Evolutionary conservation across 2,888 invertebrate genomes (phyloP).

Genomic region (Tenthredo notha): DNA sequence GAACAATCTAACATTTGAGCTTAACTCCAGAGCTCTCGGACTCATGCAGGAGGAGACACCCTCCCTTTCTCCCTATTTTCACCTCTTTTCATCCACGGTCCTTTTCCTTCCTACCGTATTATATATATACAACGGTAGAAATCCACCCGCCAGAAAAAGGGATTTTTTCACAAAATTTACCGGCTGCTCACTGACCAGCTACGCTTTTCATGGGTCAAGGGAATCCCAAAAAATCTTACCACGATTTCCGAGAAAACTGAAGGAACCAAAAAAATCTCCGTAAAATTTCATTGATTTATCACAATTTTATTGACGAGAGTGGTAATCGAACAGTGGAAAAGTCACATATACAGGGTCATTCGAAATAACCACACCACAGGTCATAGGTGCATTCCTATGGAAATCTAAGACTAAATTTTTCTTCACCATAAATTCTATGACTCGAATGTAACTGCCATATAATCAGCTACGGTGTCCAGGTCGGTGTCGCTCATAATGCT

Average conservation of each 20-base stretch:
- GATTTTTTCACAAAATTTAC: slow-evolving; percentile 36
- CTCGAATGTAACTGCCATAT: no score
- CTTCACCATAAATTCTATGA: no score
- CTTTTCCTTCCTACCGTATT: slow-evolving; percentile 4
- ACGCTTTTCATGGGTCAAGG: slow-evolving; percentile 31
- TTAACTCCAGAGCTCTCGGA: slow-evolving; percentile 43
- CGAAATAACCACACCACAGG: no score
- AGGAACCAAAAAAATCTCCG: neutral
- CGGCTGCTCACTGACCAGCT: slow-evolving; percentile 29
- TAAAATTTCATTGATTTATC: neutral
- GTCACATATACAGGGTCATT: neutral
- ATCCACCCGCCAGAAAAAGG: slow-evolving; percentile 34
- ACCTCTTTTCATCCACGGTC: slow-evolving; percentile 15
- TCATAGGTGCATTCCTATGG: no score
- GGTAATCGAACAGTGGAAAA: neutral
- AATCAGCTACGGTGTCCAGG: no score
- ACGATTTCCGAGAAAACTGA: neutral
- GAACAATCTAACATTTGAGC: slow-evolving; percentile 49
- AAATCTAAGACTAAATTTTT: no score
- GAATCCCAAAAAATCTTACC: slow-evolving; percentile 2
- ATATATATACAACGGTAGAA: slow-evolving; percentile 35
- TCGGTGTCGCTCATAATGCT: no score
- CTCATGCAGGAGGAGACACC: slow-evolving; percentile 21
- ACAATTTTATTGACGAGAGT: neutral
- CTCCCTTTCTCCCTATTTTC: neutral